These are phyloP conservation scores for Lamellibrachia satsuma DNA, from an alignment of 2,888 invertebrate genomes.

Conservation along the genomic window DNA sequence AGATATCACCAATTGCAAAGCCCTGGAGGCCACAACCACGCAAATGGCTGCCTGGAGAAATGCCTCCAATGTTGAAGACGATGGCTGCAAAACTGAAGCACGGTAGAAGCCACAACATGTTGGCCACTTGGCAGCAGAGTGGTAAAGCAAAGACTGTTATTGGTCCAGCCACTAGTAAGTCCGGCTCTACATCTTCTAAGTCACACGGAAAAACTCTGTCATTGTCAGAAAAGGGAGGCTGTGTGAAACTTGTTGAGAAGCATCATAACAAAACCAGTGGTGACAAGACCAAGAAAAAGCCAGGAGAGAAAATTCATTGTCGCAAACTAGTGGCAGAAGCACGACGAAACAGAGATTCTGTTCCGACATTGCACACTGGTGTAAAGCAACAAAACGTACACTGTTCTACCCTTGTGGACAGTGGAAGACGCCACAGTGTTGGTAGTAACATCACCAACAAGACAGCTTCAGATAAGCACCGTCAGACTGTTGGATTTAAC, in stretches of 20 bases:
- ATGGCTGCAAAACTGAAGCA: not conserved
- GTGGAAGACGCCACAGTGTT: not conserved
- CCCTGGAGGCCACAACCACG: not conserved
- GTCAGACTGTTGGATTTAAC: not conserved
- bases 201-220: not conserved
- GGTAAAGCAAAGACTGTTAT: not conserved
- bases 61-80: not conserved
- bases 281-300: not conserved
- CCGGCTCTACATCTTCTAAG: not conserved
- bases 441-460: not conserved
- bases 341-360: not conserved
- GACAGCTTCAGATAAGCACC: not conserved
- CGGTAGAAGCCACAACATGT: not conserved
- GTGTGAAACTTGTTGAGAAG: not conserved
- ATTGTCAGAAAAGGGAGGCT: not conserved
- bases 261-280: not conserved
- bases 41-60: not conserved
- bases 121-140: constrained; percentile 5
- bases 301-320: not conserved
- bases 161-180: not conserved
- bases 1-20: not conserved
- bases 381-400: not conserved
- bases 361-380: too few relatives aligned
- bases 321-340: not conserved
- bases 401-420: not conserved